Base-by-base conservation (phyloP, 2,797 vertebrate genomes). In the Anguilla obscura region DNA sequence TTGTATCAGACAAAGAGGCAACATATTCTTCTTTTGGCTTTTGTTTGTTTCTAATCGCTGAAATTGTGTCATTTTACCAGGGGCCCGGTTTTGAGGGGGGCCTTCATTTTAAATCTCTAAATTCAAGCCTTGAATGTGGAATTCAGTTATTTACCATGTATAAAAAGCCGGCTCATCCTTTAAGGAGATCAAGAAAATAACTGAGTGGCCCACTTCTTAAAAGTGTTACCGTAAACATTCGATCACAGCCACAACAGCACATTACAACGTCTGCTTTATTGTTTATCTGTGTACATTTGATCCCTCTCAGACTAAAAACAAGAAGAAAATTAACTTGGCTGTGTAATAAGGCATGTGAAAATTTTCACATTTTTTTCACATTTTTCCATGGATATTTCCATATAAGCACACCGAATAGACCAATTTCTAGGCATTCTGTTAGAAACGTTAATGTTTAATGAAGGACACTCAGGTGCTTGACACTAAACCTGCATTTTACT, bases 11-110 rank as follows among this genome's bases (percentile, higher is more conserved):
- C 36, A 45, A 33, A 79, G 40, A 48, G 79, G 21, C 79, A 82
- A 45, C 45, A n/a, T 33, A 45, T 3, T 2, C 50, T 82, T n/a
- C 45, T 24, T n/a, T 82, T 21, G 14, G 4, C 45, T 79, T 14
- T 16, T n/a, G 79, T 82, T 45, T n/a, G 45, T 48, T 50, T 82
- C 21, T 82, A 82, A 82, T 82, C 24, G 79, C 45, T 48, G 79
- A 82, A 82, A 50, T 50, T 24, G 7, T n/a, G 45, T n/a, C 24
- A 50, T 14, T 50, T 21, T 82, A 45, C 79, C 45, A 21, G 18
- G 8, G 21, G 79, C 16, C 7, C 7, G 9, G 45, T 82, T 6
- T 45, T 50, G 45, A n/a, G 79, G 45, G 56, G 79, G 24, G 18
- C 36, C 45, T 40, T 6, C 40, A 82, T 50, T 82, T 50, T 76